Evolutionary conservation across 2,113 vertebrate genomes (phyloP), one percentile per base, ranked within the genome.

Genomic region (Rhegmatorhina hoffmannsi): DNA sequence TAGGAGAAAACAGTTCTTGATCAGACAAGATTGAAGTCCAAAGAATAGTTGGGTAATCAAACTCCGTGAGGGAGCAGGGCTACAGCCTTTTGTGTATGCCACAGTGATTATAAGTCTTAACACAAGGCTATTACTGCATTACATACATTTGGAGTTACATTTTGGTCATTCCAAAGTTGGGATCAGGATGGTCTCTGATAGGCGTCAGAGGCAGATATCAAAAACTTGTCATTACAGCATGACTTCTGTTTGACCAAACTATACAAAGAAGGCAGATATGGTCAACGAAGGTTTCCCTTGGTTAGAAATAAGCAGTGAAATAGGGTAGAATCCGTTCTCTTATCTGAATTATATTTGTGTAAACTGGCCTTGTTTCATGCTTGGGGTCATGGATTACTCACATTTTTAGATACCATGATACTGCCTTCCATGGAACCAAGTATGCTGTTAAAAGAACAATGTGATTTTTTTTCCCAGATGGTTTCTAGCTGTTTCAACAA

Each of bases 301-400:
- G 13, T 81, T 75, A 83, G 24, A 83, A 90, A 6, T 23, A 89
- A 70, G 28, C 34, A 19, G 43, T 66, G 85, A 58, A 83, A 55
- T 14, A 36, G 26, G 13, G 24, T 58, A 67, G 68, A n/a, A 38
- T 86, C 33, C 89, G 49, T 79, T 92, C 62, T 64, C 20, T 89
- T 96, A 77, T 94, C 90, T 91, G 70, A 2, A 2, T 46, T 29
- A 6, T 44, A 44, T 94, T 92, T 81, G 23, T 86, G 79, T 90
- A 84, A 90, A 77, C 50, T 83, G 82, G 63, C 91, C 94, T 96
- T 93, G 88, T 84, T 85, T 92, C 46, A 43, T 70, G 36, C 56
- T 90, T 0, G 7, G 43, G 34, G 50, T 68, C 38, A 23, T 3
- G 31, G 12, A 17, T 75, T 81, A 36, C 66, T 89, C 17, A 4